Base-by-base conservation (phyloP, 2,113 vertebrate genomes). In the Pterocles orientalis region DNA sequence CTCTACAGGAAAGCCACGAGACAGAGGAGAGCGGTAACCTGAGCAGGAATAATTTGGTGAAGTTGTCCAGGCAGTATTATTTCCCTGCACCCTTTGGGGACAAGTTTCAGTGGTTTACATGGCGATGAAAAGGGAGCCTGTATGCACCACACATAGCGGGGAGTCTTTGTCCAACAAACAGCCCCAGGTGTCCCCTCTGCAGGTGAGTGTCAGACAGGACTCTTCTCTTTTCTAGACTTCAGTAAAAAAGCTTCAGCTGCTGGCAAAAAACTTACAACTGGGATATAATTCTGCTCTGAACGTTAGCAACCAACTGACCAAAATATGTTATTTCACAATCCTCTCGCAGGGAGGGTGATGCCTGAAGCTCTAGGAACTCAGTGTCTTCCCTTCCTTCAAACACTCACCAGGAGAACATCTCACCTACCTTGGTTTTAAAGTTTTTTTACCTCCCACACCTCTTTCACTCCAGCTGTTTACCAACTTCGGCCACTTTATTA, bases 111-210 rank as follows among this genome's bases (percentile, higher is more conserved):
- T 6, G 19, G 21, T 64, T 45, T 29, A 61, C 4, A 4, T 4
- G 5, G 14, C 43, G 61, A 11, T 3, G 25, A 50, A 86, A 24
- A 6, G 39, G 33, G 12, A 93, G 14, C 8, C 29, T 43, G 28
- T 45, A 0, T 39, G 72, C 34, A 50, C 56, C 33, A 18, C 1
- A 1, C 13, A 9, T 14, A 34, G 47, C 3, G 7, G 2, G 36
- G 41, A 56, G 18, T 3, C 20, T 18, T n/a, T 12, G 21, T 36
- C 29, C 47, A 36, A 6, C 34, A 1, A 41, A 39, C 20, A 77
- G 41, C 7, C 60, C 25, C 45, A n/a, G 33, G 57, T 45, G 21
- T 16, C 24, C 33, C 8, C 41, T 58, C n/a, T 73, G 68, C 75
- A 24, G 19, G 7, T 0, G 7, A 24, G 6, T 5, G 12, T 28